Percentiles rank a stretch among this genome's conserved stretches.
Conservation (phyloP, 30 jellyfish, hydroid and myxozoan genomes). For the Pelagia noctiluca region DNA sequence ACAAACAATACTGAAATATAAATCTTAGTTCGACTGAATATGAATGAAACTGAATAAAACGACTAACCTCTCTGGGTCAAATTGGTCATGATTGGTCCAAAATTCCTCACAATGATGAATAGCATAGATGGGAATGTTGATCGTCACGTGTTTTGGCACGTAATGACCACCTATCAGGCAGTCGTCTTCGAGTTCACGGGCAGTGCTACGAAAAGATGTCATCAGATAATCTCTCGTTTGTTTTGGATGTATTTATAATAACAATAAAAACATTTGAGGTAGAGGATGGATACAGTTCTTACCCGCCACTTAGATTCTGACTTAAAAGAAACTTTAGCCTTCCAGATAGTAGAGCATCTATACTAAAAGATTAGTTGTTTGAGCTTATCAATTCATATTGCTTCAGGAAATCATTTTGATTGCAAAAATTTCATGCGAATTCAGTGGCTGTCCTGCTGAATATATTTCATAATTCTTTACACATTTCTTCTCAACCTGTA, state of each 20-base stretch:
- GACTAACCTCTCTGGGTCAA: conserved; percentile 50
- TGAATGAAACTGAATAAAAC: background rate
- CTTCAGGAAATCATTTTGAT: too few relatives aligned
- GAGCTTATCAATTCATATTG: too few relatives aligned
- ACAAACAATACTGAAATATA: too few relatives aligned
- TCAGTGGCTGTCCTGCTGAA: too few relatives aligned
- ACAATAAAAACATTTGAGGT: background rate
- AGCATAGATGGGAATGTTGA: conserved; percentile 26
- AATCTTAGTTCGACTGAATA: background rate
- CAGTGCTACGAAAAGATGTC: background rate
- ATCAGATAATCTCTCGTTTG: too few relatives aligned
- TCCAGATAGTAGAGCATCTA: background rate
- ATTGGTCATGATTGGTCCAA: conserved; percentile 40
- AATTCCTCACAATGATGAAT: conserved; percentile 41
- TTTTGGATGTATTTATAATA: too few relatives aligned
- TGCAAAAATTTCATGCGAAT: too few relatives aligned
- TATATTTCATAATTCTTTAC: too few relatives aligned
- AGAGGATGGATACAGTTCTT: background rate
- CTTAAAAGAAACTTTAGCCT: background rate
- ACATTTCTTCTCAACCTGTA: too few relatives aligned
- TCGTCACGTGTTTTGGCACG: background rate
- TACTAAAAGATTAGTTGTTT: background rate
- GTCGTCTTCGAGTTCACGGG: conserved; percentile 13
- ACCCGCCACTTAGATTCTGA: background rate
- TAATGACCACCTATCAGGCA: background rate